Base-by-base conservation (phyloP, 2,888 invertebrate species). In the Mechanitis mazaeus region DNA sequence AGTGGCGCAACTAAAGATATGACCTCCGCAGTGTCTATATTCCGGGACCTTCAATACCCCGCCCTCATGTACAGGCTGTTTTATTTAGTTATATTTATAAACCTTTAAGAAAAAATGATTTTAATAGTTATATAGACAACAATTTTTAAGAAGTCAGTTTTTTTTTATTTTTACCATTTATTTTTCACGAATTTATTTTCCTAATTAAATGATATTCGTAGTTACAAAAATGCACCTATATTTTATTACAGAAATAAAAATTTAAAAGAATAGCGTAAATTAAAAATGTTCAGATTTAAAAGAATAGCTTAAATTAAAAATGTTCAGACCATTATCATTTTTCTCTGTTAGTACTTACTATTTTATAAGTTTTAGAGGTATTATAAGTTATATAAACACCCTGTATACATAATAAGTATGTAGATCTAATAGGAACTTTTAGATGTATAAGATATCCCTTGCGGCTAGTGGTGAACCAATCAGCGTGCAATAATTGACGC, bases 61-160 rank as follows among this genome's bases (percentile, higher is more conserved):
- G 78, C 83, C 84, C 66, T 59, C 62, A 1, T 56, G 45, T 81
- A 87, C 76, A 86, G 84, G 75, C n/a, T 76, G 84, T 64, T 59
- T 46, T 20, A 35, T 28, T 33, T n/a, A 46, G 11, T 1, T n/a
- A 35, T 33, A 50, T 42, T 9, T 20, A 20, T 20, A 20, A 20
- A n/a, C 9, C 9, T 33, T 33, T 11, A 12, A 33, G 6, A 7
- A 11, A 54, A 7, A 33, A 54, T 54, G 33, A 6, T 54, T 9
- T 9, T 42, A 42, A 5, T 9, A 33, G 45, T 54, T 54, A 59
- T 33, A 42, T 5, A 42, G 42, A 1, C 42, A 42, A 42, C 9
- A 42, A 42, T 42, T 42, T 9, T 7, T 9, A 9, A 42, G 7
- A 42, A 42, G 9, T 9, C 3, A 5, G 42, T 42, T 42, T 42